Base-by-base conservation (phyloP, 2,113 vertebrate genomes). In the Lophochroa leadbeateri region DNA sequence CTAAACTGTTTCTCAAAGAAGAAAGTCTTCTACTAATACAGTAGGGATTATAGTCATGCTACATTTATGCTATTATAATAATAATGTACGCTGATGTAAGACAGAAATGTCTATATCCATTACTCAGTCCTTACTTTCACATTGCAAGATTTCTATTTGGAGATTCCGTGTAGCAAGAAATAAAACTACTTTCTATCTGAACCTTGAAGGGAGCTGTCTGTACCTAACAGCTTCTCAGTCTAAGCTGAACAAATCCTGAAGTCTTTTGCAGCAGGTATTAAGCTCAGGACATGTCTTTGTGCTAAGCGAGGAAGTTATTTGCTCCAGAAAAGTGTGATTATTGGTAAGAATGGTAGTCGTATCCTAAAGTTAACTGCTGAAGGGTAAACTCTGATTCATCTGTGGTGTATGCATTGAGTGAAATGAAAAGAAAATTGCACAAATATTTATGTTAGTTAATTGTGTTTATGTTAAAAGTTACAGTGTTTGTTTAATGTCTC, bases 361-460 rank as follows among this genome's bases (percentile, higher is more conserved):
- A 97, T 96, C 83, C 79, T 70, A 87, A 84, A 95, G 82, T 69
- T 58, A 89, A 57, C 39, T 43, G 47, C 46, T 90, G 55, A 90
- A 80, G 49, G 39, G 43, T 61, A 88, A 96, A 93, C 74, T 68
- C 64, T 92, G 95, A 93, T 91, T 96, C 95, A 96, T 10, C 63
- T 94, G 91, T 21, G 15, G 82, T 43, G 71, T 65, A 88, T 94
- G 81, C 88, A 85, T 87, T 69, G 78, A 97, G 89, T 95, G 82
- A 97, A 96, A 97, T 95, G 83, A 78, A 97, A 95, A 97, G 91
- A 91, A 81, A 97, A 98, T 97, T 58, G 65, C 64, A 79, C 96
- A 98, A 98, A 98, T 98, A 98, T 98, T 99, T 98, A 95, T 88
- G 88, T 96, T 98, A 95, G 96, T 97, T 97, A 93, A 96, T 96